Conservation (phyloP, 2,113 vertebrate species). For the Callocephalon fimbriatum region DNA sequence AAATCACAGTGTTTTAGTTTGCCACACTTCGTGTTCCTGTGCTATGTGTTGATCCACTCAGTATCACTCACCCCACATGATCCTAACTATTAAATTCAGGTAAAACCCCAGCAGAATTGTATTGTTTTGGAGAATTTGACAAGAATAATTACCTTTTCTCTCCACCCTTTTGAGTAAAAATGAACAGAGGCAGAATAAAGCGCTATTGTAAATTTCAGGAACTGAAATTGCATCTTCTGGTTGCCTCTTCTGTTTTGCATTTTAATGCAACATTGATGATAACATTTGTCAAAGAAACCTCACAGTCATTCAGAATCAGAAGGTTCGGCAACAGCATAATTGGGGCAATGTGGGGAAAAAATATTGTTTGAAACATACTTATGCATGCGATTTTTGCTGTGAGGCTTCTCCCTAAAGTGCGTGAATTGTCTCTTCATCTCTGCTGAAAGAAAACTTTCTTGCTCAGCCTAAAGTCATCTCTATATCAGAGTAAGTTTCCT, state of each 20-base stretch:
- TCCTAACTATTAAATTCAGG: not conserved
- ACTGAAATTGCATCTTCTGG: conserved; percentile 57
- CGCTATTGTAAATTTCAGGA: conserved; percentile 32
- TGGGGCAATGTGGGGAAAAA: conserved; percentile 60
- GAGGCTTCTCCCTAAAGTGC: conserved; percentile 61
- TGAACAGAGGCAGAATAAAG: conserved; percentile 36
- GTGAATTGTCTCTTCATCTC: conserved; percentile 63
- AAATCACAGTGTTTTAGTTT: not conserved
- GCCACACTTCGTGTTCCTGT: not conserved
- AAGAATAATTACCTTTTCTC: conserved; percentile 51
- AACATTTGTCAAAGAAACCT: conserved; percentile 68
- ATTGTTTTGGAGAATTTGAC: conserved; percentile 49
- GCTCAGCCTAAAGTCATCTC: not conserved
- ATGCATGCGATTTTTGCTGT: conserved; percentile 69
- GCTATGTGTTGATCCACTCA: not conserved
- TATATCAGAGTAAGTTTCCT: not conserved
- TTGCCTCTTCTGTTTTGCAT: conserved; percentile 64
- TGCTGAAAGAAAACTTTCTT: conserved; percentile 53
- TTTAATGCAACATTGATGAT: conserved; percentile 62
- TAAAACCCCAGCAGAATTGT: not conserved
- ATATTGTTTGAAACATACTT: conserved; percentile 68
- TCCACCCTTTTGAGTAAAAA: conserved; percentile 29
- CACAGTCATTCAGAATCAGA: conserved; percentile 46
- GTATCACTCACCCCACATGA: not conserved
- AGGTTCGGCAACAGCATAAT: conserved; percentile 50